Evolutionary conservation across 2,113 vertebrate species (phyloP).

Genomic region (Hippoglossus stenolepis): DNA sequence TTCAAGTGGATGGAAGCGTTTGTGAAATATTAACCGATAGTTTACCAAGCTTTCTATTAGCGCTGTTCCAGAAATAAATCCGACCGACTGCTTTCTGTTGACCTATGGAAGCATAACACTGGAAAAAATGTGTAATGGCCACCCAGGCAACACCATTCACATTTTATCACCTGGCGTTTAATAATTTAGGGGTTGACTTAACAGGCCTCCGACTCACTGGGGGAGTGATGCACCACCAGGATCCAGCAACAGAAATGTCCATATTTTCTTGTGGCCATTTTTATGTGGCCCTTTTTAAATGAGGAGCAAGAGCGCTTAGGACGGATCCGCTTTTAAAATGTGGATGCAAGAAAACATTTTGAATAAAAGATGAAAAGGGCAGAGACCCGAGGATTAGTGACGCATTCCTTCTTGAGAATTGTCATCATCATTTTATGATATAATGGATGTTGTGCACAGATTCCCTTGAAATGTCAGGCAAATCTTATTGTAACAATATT

Average conservation of each 20-base stretch:
- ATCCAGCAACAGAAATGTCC: conserved; percentile 23
- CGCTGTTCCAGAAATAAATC: conserved; percentile 33
- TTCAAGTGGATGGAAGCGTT: conserved; percentile 17
- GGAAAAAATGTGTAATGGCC: conserved; percentile 54
- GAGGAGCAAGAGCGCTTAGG: conserved; percentile 16
- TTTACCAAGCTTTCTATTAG: conserved; percentile 30
- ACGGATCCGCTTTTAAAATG: conserved; percentile 11
- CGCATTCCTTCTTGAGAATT: neutral
- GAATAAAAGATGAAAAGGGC: conserved; percentile 11
- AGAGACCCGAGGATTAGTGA: neutral
- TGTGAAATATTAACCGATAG: conserved; percentile 16
- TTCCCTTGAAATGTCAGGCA: neutral
- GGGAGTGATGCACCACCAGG: conserved; percentile 26
- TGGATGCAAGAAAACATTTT: neutral
- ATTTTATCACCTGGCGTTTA: conserved; percentile 69
- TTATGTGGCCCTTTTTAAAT: conserved; percentile 24
- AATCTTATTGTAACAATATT: too few species aligned
- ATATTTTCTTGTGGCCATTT: conserved; percentile 30
- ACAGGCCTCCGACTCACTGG: conserved; percentile 39
- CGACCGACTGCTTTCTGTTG: conserved; percentile 21
- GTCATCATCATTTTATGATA: neutral
- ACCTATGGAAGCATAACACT: conserved; percentile 39
- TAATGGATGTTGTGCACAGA: neutral
- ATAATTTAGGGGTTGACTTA: conserved; percentile 70
- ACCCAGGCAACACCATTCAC: conserved; percentile 61